phyloP scores from a whole-genome alignment of 1,140 invertebrate genomes.

The Periplaneta americana region DNA sequence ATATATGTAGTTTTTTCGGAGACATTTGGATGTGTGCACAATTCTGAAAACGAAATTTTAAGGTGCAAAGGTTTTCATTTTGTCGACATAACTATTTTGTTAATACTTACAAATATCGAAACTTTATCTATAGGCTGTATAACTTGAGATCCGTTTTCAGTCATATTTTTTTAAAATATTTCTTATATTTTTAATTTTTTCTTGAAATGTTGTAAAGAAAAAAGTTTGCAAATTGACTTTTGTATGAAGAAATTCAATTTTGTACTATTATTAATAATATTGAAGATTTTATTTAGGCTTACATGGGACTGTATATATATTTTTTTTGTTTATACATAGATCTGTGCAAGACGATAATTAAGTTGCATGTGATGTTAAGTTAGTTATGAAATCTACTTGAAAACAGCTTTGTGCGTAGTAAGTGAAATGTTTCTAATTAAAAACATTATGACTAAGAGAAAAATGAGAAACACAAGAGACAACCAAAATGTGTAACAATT shows the following conservation, averaged over 20 bases:
- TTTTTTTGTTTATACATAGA: not conserved
- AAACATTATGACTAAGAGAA: no score
- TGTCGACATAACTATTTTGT: not conserved
- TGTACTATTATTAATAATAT: not conserved
- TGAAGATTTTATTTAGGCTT: not conserved
- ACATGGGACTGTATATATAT: not conserved
- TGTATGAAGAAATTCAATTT: not conserved
- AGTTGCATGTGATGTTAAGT: not conserved
- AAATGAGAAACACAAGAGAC: no score
- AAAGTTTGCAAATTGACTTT: not conserved
- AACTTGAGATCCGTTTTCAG: no score
- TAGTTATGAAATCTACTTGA: no score
- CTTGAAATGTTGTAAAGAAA: not conserved
- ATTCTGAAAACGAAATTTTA: not conserved
- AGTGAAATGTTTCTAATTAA: no score
- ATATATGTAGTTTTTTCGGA: no score
- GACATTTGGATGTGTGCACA: not conserved
- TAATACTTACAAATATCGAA: no score
- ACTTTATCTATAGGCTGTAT: no score
- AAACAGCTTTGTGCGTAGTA: no score
- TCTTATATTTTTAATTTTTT: not conserved
- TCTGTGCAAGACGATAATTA: not conserved
- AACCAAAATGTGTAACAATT: no score
- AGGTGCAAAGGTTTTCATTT: not conserved
- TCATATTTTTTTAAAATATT: not conserved